Base-by-base conservation (phyloP, 1,140 invertebrate species). In the Monochamus saltuarius region DNA sequence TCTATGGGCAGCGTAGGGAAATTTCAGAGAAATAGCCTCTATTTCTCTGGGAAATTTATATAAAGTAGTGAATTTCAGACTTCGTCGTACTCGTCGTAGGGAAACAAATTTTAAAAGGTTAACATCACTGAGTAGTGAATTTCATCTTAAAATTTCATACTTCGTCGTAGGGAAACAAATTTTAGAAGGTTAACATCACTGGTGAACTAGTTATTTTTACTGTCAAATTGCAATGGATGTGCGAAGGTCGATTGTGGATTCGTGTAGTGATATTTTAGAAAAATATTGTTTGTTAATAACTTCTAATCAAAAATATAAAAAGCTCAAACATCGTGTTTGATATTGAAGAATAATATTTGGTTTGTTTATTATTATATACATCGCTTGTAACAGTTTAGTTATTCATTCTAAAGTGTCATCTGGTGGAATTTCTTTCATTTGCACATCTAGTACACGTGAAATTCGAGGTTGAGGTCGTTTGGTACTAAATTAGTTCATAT, bases 371-470 rank as follows among this genome's bases (percentile, higher is more conserved):
- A 13, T 54, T 39, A 34, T 42, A 39, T 52, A 7, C 2, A 35
- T 37, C 29, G 14, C 13, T 52, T 52, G 13, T 16, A 37, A 16
- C 1, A 3, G 34, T 22, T 57, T 39, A 37, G 39, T 50, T 17
- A 53, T 37, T 55, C 37, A 19, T 29, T n/a, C 43, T 37, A 38
- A 29, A 61, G 65, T 60, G 66, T 62, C 66, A 61, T 65, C 66
- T 67, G 55, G 62, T 60, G 66, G 62, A 29, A 29, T 36, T 29
- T 13, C 13, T 36, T 52, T 47, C 45, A 56, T 38, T 64, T 56
- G 50, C 50, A 51, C 46, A 39, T 55, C 42, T 42, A 52, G 64
- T 61, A 74, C 73, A 75, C 73, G 73, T 75, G 73, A 55, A 73
- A 64, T 69, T 73, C 56, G 47, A 55, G 61, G 61, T 66, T 53